Conservation (phyloP, 2,888 invertebrate genomes). For the Drosophila borborema region DNA sequence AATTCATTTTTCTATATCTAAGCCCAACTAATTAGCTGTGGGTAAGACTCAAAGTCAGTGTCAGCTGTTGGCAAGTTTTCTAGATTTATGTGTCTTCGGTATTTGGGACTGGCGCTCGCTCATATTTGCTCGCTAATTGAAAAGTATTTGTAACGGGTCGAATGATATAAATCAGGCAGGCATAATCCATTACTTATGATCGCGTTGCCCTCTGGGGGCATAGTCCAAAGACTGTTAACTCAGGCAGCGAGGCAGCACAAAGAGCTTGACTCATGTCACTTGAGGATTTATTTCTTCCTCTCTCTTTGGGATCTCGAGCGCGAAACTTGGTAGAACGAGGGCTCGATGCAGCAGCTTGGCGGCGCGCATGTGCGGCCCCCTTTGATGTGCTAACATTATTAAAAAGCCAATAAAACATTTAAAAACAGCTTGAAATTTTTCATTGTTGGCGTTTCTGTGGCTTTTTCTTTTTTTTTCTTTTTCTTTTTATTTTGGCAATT, state of each 20-base stretch:
- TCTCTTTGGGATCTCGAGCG: constrained; percentile 65
- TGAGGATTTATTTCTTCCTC: constrained; percentile 81
- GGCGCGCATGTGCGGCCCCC: constrained; percentile 68
- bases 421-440: constrained; percentile 82
- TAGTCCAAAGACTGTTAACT: constrained; percentile 35
- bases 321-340: constrained; percentile 73
- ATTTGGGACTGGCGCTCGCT: constrained; percentile 56
- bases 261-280: constrained; percentile 78
- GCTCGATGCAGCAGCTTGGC: constrained; percentile 11
- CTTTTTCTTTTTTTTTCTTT: neutral
- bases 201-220: constrained; percentile 14
- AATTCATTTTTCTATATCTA: neutral
- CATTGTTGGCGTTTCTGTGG: constrained; percentile 65
- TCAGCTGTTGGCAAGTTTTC: neutral
- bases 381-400: constrained; percentile 81
- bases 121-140: constrained; percentile 62
- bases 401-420: constrained; percentile 80
- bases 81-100: neutral
- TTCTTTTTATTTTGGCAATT: constrained; percentile 69
- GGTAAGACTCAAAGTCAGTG: neutral
- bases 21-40: neutral
- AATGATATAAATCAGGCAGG: constrained; percentile 66
- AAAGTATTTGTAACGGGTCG: constrained; percentile 68
- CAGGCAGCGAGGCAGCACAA: constrained; percentile 50
- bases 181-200: constrained; percentile 70